A percentile compares a stretch with the other conserved stretches of the same genome.
Evolutionary conservation across 1,140 invertebrate genomes (phyloP).

Genomic region (Neodiprion pinetum): DNA sequence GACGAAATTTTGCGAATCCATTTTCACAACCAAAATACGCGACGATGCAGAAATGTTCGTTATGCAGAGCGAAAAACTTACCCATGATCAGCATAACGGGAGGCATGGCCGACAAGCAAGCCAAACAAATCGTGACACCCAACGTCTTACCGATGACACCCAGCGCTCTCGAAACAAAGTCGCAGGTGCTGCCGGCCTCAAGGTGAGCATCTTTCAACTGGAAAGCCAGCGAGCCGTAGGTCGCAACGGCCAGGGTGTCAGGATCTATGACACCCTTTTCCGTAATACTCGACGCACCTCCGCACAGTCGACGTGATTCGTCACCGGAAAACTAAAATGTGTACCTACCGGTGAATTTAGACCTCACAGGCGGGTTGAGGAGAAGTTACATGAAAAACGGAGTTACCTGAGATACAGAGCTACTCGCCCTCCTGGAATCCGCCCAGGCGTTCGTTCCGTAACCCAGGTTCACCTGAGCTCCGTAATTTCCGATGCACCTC

Average conservation of each 20-base stretch:
- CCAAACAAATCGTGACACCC: slow-evolving; percentile 72
- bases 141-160: slow-evolving; percentile 79
- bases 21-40: too few relatives aligned
- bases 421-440: slow-evolving; percentile 73
- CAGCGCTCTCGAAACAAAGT: slow-evolving; percentile 77
- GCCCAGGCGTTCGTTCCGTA: slow-evolving; percentile 62
- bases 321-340: slow-evolving; percentile 73
- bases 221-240: slow-evolving; percentile 80
- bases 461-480: slow-evolving; percentile 56
- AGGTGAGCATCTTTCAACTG: slow-evolving; percentile 83
- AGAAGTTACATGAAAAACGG: background rate
- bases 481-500: slow-evolving; percentile 53
- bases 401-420: slow-evolving; percentile 74
- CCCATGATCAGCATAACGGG: slow-evolving; percentile 78
- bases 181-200: slow-evolving; percentile 77
- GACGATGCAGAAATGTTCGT: too few relatives aligned
- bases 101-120: slow-evolving; percentile 70
- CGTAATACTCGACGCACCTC: slow-evolving; percentile 63
- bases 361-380: background rate
- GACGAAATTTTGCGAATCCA: too few relatives aligned
- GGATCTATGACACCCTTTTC: slow-evolving; percentile 51
- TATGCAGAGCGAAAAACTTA: slow-evolving; percentile 55
- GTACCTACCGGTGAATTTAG: background rate
- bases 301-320: slow-evolving; percentile 73
- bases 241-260: slow-evolving; percentile 65